Evolutionary conservation across 2,888 invertebrate genomes (phyloP), one percentile per base, ranked within the genome.

Genomic region (Eurytoma adleriae): DNA sequence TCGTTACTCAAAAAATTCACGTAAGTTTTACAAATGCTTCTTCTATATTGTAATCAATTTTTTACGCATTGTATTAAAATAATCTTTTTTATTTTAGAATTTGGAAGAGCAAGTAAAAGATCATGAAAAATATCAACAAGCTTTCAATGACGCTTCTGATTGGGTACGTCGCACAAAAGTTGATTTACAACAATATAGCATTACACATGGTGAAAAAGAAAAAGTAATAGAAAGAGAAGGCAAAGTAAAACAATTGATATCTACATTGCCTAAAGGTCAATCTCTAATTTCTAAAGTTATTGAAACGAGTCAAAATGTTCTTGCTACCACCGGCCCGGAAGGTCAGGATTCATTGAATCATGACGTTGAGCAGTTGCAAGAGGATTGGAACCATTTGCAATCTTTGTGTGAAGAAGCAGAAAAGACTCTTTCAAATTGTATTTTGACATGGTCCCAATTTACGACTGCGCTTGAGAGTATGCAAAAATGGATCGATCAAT

Each of bases 141-240:
- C 95, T 0, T 95, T 95, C 85, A 95, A 96, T 86, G 95, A 94
- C 85, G 95, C 96, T 78, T 94, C 95, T 78, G 97, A 98, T 85
- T 97, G 96, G 96, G 93, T 98, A 30, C 93, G 96, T 48, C 95
- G 94, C 86, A 94, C 95, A 18, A 94, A 96, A 86, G 93, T 96
- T n/a, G 95, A 96, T 84, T 94, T 97, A 48, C 97, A 97, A 87
- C 95, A 96, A 85, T 95, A 95, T 84, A 94, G 96, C 3, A 97
- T 97, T 89, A 95, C 96, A 0, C 97, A 97, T 87, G 97, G 97
- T 3, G 97, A 98, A 88, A 95, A 96, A 84, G 94, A 95, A 70
- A 93, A 94, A 74, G 95, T 96, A 0, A 92, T 95, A 78, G 94
- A 95, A 85, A 96, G 97, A 88, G 93, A 96, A 50, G 93, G 94